These are phyloP conservation scores for Scaptomyza parva DNA, from an alignment of 2,888 invertebrate species.

Conservation along the genomic window DNA sequence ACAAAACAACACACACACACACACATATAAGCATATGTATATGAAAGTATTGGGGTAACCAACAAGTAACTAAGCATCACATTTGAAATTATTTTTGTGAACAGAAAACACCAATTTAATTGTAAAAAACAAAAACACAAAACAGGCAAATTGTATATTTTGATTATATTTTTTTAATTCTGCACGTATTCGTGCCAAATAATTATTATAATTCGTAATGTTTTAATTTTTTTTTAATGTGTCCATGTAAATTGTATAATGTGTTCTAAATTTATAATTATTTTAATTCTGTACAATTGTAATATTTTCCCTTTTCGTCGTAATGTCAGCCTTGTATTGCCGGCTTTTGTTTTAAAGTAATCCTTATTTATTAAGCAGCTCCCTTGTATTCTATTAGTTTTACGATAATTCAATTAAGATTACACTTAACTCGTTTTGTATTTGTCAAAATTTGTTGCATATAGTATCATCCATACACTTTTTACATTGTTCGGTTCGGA, in stretches of 20 bases:
- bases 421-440: conserved; percentile 41
- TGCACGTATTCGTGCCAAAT: conserved; percentile 29
- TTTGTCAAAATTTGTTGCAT: conserved; percentile 42
- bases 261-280: conserved; percentile 48
- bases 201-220: conserved; percentile 24
- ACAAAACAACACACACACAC: too few species aligned
- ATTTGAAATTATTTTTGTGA: conserved; percentile 74
- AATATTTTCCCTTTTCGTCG: conserved; percentile 13
- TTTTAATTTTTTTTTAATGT: conserved; percentile 25
- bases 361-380: conserved; percentile 60
- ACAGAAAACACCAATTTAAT: conserved; percentile 54
- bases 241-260: conserved; percentile 63
- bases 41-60: conserved; percentile 35
- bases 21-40: conserved; percentile 11
- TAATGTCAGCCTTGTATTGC: conserved; percentile 52
- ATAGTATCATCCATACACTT: conserved; percentile 35
- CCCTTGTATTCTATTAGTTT: conserved; percentile 73
- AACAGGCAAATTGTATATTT: conserved; percentile 43
- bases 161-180: conserved; percentile 37
- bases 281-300: conserved; percentile 45
- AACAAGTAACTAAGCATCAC: conserved; percentile 72
- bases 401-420: conserved; percentile 39
- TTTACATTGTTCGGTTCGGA: conserved; percentile 41
- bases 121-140: conserved; percentile 33
- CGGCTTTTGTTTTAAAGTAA: conserved; percentile 48